Evolutionary conservation across 1,140 invertebrate genomes (phyloP), one percentile per base, ranked within the genome.

Genomic region (Himalopsyche phryganea): DNA sequence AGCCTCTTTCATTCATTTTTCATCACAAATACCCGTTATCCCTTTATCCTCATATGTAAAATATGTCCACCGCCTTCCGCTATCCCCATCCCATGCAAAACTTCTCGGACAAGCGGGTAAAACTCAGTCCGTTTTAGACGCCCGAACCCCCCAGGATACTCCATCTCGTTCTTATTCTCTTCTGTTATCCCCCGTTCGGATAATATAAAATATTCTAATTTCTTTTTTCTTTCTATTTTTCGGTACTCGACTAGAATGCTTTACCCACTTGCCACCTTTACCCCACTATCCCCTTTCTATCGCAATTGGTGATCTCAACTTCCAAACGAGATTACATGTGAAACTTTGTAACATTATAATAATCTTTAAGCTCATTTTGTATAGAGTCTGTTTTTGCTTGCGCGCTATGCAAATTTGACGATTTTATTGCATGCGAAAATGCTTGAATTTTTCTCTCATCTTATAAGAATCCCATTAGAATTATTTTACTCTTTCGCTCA

Each of bases 131-230:
- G 18, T 20, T 23, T 49, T 44, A 47, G 40, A 44, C 51, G 38
- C 38, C 33, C 28, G 11, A 14, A 14, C n/a, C 40, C 33, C 13
- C 35, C 20, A 4, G 17, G 11, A 50, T 50, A 14, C 17, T 23
- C 36, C 32, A 11, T 50, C 49, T 41, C 36, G 6, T 19, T 55
- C 44, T 48, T 36, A 28, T 45, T 38, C 49, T 6, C 28, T 35
- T 41, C 15, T 38, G 38, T 38, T 50, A 57, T 45, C 48, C 57
- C 52, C 49, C 41, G 50, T 50, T 58, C 40, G 33, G 57, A 60
- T 63, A 51, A 63, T 59, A 60, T 60, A 49, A 63, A 63, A 63
- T 63, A 63, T 63, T 63, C 60, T 63, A 63, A 63, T 63, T 63
- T 51, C 60, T 62, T 63, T 59, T 59, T 54, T 59, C 51, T 63